Evolutionary conservation across 2,113 vertebrate genomes (phyloP).

Genomic region (Actenoides lindsayi): DNA sequence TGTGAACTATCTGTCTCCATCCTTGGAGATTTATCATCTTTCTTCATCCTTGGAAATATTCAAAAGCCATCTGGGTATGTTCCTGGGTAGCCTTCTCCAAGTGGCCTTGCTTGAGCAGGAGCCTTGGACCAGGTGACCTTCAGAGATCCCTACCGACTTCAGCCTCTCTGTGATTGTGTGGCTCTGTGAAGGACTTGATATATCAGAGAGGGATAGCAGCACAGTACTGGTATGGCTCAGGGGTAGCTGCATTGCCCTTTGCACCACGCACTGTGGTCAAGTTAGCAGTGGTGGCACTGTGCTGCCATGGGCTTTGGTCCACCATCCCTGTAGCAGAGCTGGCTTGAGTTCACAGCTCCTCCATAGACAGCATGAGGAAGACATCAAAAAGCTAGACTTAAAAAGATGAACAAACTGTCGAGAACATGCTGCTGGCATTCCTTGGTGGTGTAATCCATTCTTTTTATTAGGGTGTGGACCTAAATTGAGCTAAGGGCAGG

Average conservation of each 20-base stretch:
- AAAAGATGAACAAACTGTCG: neutral
- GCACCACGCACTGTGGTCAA: rapidly evolving
- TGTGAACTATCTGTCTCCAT: neutral
- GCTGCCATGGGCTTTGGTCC: neutral
- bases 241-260: neutral
- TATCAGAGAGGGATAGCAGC: neutral
- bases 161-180: neutral
- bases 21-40: neutral
- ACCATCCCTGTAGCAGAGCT: neutral
- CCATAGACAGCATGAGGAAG: neutral
- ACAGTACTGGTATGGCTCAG: neutral
- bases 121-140: neutral
- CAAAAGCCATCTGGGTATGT: neutral
- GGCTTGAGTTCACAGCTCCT: neutral
- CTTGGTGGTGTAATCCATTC: neutral
- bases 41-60: neutral
- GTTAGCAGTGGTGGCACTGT: neutral
- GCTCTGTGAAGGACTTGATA: neutral
- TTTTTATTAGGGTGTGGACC: neutral
- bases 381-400: neutral
- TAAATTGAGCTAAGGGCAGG: neutral
- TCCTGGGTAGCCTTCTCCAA: neutral
- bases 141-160: neutral
- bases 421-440: neutral
- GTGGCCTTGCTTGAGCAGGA: neutral